phyloP scores from a whole-genome alignment of 2,113 vertebrate species.

The Neolamprologus caudopunctatus region DNA sequence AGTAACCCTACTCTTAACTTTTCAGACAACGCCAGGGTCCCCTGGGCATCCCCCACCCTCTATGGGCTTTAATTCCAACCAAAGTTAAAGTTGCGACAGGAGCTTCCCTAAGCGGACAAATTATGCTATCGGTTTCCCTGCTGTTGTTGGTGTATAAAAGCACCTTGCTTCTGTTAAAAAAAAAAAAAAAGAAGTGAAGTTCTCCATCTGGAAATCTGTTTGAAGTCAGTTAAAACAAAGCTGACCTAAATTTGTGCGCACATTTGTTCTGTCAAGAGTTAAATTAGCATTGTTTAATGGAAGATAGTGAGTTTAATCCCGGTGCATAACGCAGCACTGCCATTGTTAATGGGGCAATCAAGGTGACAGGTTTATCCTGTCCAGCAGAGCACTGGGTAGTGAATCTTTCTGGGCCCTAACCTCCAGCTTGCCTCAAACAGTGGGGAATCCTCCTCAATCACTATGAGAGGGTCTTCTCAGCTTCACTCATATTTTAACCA shows the following conservation, averaged over 20 bases:
- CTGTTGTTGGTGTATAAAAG: constrained; percentile 67
- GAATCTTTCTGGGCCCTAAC: constrained; percentile 68
- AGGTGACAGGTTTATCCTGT: constrained; percentile 74
- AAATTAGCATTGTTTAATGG: background rate
- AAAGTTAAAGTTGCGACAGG: constrained; percentile 65
- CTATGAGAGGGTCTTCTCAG: constrained; percentile 72
- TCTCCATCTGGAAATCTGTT: constrained; percentile 49
- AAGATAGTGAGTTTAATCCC: background rate
- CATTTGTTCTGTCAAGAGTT: constrained; percentile 3
- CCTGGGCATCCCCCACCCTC: constrained; percentile 45
- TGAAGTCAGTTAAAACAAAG: constrained; percentile 36
- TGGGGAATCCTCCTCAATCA: constrained; percentile 83
- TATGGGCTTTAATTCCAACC: constrained; percentile 70
- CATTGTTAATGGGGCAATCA: constrained; percentile 52
- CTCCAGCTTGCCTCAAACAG: constrained; percentile 70
- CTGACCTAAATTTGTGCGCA: constrained; percentile 1
- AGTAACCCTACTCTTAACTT: constrained; percentile 70
- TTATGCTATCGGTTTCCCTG: constrained; percentile 84
- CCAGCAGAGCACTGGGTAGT: constrained; percentile 75
- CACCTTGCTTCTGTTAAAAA: constrained; percentile 65
- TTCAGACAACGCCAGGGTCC: constrained; percentile 44
- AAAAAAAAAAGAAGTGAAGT: background rate
- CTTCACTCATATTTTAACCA: constrained; percentile 78
- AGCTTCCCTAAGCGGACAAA: constrained; percentile 76
- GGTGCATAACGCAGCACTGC: background rate